phyloP scores from a whole-genome alignment of 2,797 vertebrate species.

The Martes flavigula region DNA sequence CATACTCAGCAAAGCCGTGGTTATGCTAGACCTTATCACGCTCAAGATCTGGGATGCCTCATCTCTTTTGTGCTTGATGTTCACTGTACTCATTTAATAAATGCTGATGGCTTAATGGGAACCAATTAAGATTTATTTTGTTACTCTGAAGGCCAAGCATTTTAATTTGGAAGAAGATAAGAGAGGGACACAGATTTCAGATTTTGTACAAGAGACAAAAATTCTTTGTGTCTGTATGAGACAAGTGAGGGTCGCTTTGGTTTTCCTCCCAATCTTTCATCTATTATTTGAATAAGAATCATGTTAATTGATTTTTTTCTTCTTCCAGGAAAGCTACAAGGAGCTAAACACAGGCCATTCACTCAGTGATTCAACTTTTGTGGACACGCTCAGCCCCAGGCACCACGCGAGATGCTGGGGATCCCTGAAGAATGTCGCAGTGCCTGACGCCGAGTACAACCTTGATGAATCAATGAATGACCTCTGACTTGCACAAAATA shows the following conservation, averaged over 20 bases:
- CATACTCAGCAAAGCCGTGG: neutral
- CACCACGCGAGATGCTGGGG: neutral
- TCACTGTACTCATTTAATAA: neutral
- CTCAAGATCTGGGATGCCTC: neutral
- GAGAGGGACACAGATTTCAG: neutral
- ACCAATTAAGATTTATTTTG: neutral
- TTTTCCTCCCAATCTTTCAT: neutral
- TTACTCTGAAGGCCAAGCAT: neutral
- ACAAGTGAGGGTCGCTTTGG: neutral
- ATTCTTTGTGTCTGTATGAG: neutral
- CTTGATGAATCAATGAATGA: neutral
- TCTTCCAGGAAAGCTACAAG: neutral
- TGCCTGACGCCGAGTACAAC: neutral
- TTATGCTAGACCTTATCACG: neutral
- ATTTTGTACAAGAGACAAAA: neutral
- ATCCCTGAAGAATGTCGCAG: neutral
- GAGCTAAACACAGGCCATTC: neutral
- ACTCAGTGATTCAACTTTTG: neutral
- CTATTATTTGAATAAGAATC: constrained; percentile 34
- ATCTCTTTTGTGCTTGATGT: neutral
- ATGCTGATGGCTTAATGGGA: neutral
- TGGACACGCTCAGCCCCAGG: neutral
- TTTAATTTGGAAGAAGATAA: neutral
- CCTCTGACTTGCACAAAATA: neutral
- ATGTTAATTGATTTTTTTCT: neutral